These are phyloP conservation scores for Lasioglossum morio DNA, from an alignment of 2,888 invertebrate genomes.

Conservation along the genomic window DNA sequence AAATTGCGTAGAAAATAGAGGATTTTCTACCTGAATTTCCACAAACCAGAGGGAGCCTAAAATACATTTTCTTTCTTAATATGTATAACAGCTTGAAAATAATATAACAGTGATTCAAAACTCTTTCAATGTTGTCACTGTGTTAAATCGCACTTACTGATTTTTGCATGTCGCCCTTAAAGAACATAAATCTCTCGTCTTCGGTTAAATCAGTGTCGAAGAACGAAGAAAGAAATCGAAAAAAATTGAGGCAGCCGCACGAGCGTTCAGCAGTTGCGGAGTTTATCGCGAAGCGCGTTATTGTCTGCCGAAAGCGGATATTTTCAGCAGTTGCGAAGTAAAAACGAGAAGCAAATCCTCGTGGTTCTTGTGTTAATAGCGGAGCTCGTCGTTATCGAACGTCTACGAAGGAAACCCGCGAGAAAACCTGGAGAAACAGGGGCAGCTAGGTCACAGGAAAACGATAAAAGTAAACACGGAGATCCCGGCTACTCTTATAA, in stretches of 20 bases:
- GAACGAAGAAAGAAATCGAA: background rate
- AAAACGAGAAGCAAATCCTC: conserved; percentile 10
- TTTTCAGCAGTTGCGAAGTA: conserved; percentile 55
- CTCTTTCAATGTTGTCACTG: background rate
- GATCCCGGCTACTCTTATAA: conserved; percentile 32
- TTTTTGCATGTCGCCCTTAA: too few relatives aligned
- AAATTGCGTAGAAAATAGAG: background rate
- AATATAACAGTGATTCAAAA: background rate
- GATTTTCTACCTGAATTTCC: background rate
- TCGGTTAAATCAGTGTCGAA: conserved; percentile 11
- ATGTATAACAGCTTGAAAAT: background rate
- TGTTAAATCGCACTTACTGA: too few relatives aligned
- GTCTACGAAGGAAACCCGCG: background rate
- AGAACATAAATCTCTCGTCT: background rate
- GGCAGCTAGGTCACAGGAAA: conserved; percentile 17
- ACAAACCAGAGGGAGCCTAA: background rate
- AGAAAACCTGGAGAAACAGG: background rate
- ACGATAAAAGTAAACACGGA: conserved; percentile 5
- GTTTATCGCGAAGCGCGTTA: conserved; percentile 64
- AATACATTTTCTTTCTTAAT: background rate
- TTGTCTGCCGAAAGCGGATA: conserved; percentile 55
- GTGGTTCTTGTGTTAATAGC: conserved; percentile 59
- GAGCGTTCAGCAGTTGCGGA: conserved; percentile 29
- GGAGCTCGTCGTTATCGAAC: conserved; percentile 34
- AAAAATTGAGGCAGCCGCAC: background rate